Base-by-base conservation (phyloP, 2,888 invertebrate species). In the Amaurobius ferox region DNA sequence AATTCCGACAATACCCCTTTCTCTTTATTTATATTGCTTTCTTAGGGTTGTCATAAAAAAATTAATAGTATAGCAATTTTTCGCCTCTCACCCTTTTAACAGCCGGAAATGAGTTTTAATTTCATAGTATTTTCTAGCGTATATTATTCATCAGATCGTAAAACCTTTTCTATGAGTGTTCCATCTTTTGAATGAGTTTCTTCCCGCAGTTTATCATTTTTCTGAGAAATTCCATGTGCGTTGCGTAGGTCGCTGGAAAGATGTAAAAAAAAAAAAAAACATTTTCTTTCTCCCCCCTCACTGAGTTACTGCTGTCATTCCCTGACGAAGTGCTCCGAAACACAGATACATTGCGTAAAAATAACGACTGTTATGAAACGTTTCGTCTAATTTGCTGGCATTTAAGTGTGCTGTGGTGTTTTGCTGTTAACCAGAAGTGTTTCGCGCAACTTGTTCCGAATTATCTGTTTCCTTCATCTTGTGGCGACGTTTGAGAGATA, bases 171-270 rank as follows among this genome's bases (percentile, higher is more conserved):
- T 3, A 23, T 55, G 23, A 1, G 5, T 9, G 23, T 55, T 1
- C 55, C 55, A 23, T 3, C 19, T 16, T 30, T 64, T 30, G 16
- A 29, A 64, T 16, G 29, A n/a, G 11, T 28, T 9, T 29, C 64
- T 64, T 29, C 30, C 23, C n/a, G 64, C 64, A 11, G n/a, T 64
- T 64, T 29, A 29, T 64, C 64, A 29, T 64, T 64, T 64, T 64
- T 64, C 30, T 29, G 30, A 64, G 64, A 29, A 64, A 64, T 64
- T 64, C 64, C 64, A 29, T 29, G 64, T 6, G 29, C 30, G 16
- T 64, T 29, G 30, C 64, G 64, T 64, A 30, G 64, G 30, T 26
- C 16, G 61, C n/a, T n/a, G 26, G 61, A 19, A 55, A 19, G 55
- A 61, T 29, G 48, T 19, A 19, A 19, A 48, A 48, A 48, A 9